Base-by-base conservation (phyloP, 2,797 vertebrate species). In the Coregonus ussuriensis region DNA sequence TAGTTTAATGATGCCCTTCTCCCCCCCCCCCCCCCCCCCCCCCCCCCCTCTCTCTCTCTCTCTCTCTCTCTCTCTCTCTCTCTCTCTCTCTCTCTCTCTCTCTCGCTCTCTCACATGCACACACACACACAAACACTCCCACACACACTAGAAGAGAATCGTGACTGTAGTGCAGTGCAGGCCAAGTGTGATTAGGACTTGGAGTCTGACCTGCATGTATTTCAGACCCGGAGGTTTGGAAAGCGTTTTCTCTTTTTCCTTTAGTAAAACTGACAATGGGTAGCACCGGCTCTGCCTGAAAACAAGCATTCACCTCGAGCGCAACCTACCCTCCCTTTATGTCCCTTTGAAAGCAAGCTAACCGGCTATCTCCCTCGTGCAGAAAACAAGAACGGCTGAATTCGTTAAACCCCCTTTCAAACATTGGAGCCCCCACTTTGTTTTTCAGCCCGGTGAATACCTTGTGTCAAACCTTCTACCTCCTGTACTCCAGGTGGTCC, bases 171-270 rank as follows among this genome's bases (percentile, higher is more conserved):
- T 82, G 83, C 86, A 82, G 89, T 80, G 35, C 85, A 79, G 85
- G 91, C 90, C 88, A 86, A 80, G 71, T 82, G 84, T 88, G 88
- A 92, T 90, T 89, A 89, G 77, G 77, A 79, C 88, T 90, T 91
- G 91, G 90, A 89, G 84, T 85, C 75, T 79, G 85, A 87, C 89
- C 89, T 82, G 88, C 88, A 85, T 72, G 71, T 51, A 62, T 91
- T 91, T 91, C 82, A 84, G 87, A 87, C 83, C 84, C 9, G 37
- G 65, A 47, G 41, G 41, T 76, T 87, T 82, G 77, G 73, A 82
- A 25, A 86, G 84, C 86, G 76, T 78, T 56, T 56, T n/a, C 14
- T 5, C 4, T 16, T 31, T 84, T 81, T 82, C 83, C 9, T 87
- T 86, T 86, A 82, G 71, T 83, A 81, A 83, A 88, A 81, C 73